Base-by-base conservation (phyloP, 2,888 invertebrate genomes). In the Xylota segnis region DNA sequence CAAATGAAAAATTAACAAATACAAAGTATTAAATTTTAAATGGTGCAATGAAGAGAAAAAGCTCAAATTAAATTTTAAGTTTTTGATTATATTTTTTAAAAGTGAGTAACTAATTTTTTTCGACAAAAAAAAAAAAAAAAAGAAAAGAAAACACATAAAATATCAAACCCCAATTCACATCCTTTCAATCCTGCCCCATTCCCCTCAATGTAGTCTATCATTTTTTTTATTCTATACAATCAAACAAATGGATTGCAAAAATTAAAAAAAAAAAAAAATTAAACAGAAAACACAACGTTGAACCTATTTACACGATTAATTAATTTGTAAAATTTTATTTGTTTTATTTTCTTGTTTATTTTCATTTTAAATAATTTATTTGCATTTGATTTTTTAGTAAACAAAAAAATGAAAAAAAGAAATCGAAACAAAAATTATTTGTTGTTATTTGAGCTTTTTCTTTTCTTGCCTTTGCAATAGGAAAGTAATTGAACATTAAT, bases 201-300 rank as follows among this genome's bases (percentile, higher is more conserved):
- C 92, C 92, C 92, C 92, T 92, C 92, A 92, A 92, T 92, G 92
- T 88, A 91, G 91, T 91, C 92, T 92, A 92, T 92, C 92, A 92
- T 92, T 91, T 91, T 90, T 90, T 83, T 29, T 54, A 37, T 74
- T 74, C 72, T 70, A 68, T 59, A 75, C 54, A 61, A 59, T 59
- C 45, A 58, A 83, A 75, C 68, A 40, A 76, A 75, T 71, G 29
- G 58, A 70, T 75, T 63, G 63, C n/a, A 59, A n/a, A 54, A 58
- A 14, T 52, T 43, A 47, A 66, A 66, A 71, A 40, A 65, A 71
- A 58, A 40, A 50, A 32, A 9, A 37, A 40, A 65, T 61, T 7
- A 59, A 68, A 10, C 5, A 65, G 75, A 74, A 61, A 63, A 76
- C 82, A 82, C 86, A 71, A 82, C 10, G 81, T 86, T 86, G 86